Evolutionary conservation across 2,888 invertebrate species (phyloP).

Genomic region (Spisula solida): DNA sequence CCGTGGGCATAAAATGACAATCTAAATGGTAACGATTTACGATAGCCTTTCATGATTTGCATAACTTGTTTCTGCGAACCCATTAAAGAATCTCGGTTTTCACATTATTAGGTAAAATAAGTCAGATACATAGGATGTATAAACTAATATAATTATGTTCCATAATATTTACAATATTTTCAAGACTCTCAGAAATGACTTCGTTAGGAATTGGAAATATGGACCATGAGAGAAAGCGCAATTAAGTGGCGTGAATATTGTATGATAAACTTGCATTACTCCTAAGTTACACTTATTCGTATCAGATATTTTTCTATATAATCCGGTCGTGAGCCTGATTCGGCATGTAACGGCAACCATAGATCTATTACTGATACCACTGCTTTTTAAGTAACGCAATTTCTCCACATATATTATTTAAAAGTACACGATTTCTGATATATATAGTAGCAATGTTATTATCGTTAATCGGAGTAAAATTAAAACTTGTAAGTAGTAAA

Average conservation of each 20-base stretch:
- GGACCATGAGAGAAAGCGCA: background rate
- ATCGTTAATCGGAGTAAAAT: too few relatives aligned
- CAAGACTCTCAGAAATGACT: background rate
- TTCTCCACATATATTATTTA: too few relatives aligned
- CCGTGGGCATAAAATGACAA: background rate
- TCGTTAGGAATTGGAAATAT: background rate
- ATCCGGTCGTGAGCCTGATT: background rate
- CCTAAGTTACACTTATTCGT: background rate
- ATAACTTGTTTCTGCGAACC: background rate
- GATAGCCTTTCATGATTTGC: slow-evolving; percentile 15
- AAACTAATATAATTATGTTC: background rate
- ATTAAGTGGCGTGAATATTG: background rate
- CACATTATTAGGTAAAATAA: background rate
- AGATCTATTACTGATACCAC: too few relatives aligned
- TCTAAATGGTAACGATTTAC: background rate
- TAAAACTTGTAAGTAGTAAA: too few relatives aligned
- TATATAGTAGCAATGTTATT: too few relatives aligned
- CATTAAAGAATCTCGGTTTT: slow-evolving; percentile 13
- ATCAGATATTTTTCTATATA: background rate
- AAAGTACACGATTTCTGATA: too few relatives aligned
- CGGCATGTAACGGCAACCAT: too few relatives aligned
- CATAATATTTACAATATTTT: background rate
- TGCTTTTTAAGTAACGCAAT: too few relatives aligned
- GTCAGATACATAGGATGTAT: background rate
- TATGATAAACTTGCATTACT: background rate